A percentile compares a stretch with the other conserved stretches of the same genome.
phyloP scores from a whole-genome alignment of 2,888 invertebrate genomes.

The Mythimna vitellina region DNA sequence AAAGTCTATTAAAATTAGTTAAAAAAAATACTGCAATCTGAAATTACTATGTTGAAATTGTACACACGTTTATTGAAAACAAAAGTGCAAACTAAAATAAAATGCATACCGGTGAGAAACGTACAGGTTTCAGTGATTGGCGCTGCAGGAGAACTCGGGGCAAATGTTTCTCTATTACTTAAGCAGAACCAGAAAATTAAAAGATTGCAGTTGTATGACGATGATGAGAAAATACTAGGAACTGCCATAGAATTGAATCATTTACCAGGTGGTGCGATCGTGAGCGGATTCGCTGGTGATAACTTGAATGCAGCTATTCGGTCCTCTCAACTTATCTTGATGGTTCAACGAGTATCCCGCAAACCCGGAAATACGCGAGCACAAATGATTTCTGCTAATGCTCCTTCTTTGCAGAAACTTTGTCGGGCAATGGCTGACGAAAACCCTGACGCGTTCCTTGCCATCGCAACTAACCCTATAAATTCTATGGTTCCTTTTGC shows the following conservation, averaged over 20 bases:
- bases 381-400: constrained; percentile 77
- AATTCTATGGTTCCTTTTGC: constrained; percentile 81
- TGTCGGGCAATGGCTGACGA: constrained; percentile 74
- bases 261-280: constrained; percentile 73
- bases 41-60: constrained; percentile 32
- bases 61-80: constrained; percentile 13
- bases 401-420: constrained; percentile 72
- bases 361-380: constrained; percentile 70
- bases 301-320: constrained; percentile 70
- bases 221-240: constrained; percentile 72
- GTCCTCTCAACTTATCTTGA: constrained; percentile 73
- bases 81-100: constrained; percentile 34
- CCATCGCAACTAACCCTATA: constrained; percentile 79
- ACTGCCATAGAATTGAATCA: constrained; percentile 74
- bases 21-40: constrained; percentile 21
- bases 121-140: constrained; percentile 80
- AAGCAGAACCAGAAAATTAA: constrained; percentile 76
- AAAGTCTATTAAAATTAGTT: constrained; percentile 12
- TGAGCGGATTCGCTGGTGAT: constrained; percentile 69
- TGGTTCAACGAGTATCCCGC: constrained; percentile 73
- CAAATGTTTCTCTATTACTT: constrained; percentile 76
- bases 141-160: constrained; percentile 76
- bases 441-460: constrained; percentile 77
- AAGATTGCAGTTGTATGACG: constrained; percentile 76
- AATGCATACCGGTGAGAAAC: constrained; percentile 59